A percentile compares a stretch with the other conserved stretches of the same genome.
phyloP scores from a whole-genome alignment of 1,140 invertebrate species.

The Drosophila insularis region DNA sequence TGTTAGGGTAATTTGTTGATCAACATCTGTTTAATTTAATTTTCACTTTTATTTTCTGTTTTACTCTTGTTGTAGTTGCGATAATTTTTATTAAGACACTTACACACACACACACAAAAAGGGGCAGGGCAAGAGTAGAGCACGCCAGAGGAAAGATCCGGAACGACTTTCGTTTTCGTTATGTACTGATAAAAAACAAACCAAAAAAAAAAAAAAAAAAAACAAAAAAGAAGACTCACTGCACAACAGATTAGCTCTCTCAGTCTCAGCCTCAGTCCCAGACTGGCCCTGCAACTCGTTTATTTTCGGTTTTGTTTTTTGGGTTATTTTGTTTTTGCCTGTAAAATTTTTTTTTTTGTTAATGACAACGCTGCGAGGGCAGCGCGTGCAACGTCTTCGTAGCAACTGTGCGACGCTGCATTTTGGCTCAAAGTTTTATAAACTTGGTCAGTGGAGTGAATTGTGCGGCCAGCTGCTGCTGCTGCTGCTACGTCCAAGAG shows the following conservation, averaged over 20 bases:
- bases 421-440: constrained; percentile 80
- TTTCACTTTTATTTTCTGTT: constrained; percentile 40
- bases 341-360: constrained; percentile 39
- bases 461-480: constrained; percentile 26
- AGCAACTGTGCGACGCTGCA: constrained; percentile 77
- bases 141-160: constrained; percentile 46
- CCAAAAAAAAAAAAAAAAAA: neutral
- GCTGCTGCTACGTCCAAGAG: constrained; percentile 46
- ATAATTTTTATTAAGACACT: constrained; percentile 66
- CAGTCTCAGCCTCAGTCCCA: constrained; percentile 5
- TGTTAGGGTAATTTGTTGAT: neutral
- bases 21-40: constrained; percentile 23
- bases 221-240: constrained; percentile 43
- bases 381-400: constrained; percentile 73
- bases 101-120: neutral
- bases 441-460: constrained; percentile 75
- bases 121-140: neutral
- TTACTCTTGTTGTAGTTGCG: constrained; percentile 45
- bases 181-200: constrained; percentile 56
- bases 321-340: constrained; percentile 28
- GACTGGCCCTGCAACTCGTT: constrained; percentile 70
- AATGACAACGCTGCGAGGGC: constrained; percentile 38
- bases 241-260: constrained; percentile 58
- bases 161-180: constrained; percentile 77
- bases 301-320: constrained; percentile 25